Conservation (phyloP, 2,113 vertebrate species). For the Oxyruncus cristatus region DNA sequence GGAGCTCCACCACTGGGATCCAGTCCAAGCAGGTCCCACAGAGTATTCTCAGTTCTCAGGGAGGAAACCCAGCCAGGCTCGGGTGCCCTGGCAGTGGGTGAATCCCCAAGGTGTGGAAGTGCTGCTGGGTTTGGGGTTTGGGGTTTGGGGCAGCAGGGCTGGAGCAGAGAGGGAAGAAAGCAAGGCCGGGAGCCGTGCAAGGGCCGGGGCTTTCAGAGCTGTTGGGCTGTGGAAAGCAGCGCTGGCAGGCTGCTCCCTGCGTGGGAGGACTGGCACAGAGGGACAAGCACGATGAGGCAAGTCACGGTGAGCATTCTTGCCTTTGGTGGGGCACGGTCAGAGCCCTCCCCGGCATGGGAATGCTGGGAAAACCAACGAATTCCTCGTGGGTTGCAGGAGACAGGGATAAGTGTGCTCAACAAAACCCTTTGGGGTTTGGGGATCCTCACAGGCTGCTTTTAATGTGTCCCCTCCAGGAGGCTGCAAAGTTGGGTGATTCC, state of each 20-base stretch:
- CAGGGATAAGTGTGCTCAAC: fast-evolving
- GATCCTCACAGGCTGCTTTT: neutral
- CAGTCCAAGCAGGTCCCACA: neutral
- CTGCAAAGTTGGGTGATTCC: neutral
- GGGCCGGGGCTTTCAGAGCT: neutral
- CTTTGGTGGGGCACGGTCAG: constrained; percentile 26
- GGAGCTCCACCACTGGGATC: neutral
- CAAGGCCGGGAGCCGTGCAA: fast-evolving
- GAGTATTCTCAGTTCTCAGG: neutral
- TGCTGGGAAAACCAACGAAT: neutral
- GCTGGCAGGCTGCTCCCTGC: neutral
- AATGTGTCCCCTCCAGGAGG: neutral
- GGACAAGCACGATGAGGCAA: constrained; percentile 57
- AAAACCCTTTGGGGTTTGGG: neutral
- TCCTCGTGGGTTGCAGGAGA: neutral
- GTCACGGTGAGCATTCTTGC: constrained; percentile 56
- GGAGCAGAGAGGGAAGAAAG: neutral
- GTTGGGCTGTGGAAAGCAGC: neutral
- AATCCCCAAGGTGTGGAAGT: neutral
- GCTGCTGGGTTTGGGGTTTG: neutral
- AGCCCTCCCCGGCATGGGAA: neutral
- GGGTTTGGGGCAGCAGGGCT: neutral
- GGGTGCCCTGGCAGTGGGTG: neutral
- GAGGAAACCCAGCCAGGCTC: neutral
- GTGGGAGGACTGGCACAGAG: constrained; percentile 58